These are phyloP conservation scores for Scolopax mira DNA, from an alignment of 2,113 vertebrate species.

Conservation along the genomic window DNA sequence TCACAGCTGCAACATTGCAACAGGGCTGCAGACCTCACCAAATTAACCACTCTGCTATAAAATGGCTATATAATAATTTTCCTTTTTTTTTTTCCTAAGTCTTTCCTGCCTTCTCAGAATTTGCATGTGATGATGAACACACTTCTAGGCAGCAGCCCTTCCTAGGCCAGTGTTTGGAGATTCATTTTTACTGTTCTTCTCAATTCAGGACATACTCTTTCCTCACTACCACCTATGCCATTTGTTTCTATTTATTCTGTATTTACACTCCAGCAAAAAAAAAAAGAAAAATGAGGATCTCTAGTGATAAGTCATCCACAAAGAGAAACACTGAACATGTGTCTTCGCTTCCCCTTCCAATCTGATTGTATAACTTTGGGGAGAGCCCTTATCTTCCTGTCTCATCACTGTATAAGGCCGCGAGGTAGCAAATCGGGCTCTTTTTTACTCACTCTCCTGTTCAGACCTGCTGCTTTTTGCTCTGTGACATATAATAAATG, in stretches of 20 bases:
- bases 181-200: neutral
- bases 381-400: neutral
- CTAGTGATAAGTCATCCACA: neutral
- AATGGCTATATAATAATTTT: neutral
- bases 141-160: neutral
- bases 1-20: neutral
- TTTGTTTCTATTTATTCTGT: neutral
- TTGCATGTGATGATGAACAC: neutral
- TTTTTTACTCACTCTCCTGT: neutral
- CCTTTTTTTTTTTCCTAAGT: neutral
- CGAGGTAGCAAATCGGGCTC: neutral
- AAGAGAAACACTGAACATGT: neutral
- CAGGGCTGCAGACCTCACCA: neutral
- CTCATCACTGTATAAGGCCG: neutral
- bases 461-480: slow-evolving; percentile 27
- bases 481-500: neutral
- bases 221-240: neutral
- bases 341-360: neutral
- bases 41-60: neutral
- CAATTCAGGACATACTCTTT: neutral
- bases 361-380: neutral
- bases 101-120: neutral
- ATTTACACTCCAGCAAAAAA: neutral
- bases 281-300: neutral
- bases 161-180: accelerated